A percentile compares a stretch with the other conserved stretches of the same genome.
These are phyloP conservation scores for Mesorhabditis belari DNA, from an alignment of 2,888 invertebrate species.

Conservation along the genomic window DNA sequence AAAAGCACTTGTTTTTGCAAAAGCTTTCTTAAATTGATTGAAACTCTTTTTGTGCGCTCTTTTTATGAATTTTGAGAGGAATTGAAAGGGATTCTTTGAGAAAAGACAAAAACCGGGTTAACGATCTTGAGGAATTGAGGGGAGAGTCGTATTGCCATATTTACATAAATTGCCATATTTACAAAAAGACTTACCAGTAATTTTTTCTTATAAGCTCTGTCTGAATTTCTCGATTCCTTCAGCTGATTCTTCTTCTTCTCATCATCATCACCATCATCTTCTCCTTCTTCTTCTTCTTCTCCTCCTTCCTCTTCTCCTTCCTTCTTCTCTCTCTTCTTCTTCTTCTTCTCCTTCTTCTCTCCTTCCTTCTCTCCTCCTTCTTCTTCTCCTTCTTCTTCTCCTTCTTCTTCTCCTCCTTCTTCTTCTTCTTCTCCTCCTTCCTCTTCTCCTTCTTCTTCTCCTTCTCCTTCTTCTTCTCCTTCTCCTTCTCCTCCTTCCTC, in stretches of 20 bases:
- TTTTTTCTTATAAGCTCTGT: too few species aligned
- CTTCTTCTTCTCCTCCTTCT: background rate
- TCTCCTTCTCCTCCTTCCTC: background rate
- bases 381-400: background rate
- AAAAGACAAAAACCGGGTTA: too few species aligned
- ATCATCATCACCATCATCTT: too few species aligned
- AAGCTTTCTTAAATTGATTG: too few species aligned
- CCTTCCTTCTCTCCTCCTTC: background rate
- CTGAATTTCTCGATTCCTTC: too few species aligned
- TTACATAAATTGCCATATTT: too few species aligned
- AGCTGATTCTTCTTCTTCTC: too few species aligned
- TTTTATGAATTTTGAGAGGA: background rate
- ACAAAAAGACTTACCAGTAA: too few species aligned
- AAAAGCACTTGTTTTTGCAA: too few species aligned
- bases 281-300: background rate
- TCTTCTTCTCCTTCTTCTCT: background rate
- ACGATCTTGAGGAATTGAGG: too few species aligned
- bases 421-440: background rate
- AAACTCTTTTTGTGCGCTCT: too few species aligned
- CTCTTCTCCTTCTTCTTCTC: background rate
- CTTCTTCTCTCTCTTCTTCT: background rate
- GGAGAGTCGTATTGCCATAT: too few species aligned
- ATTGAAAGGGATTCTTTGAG: background rate
- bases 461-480: background rate
- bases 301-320: background rate